Evolutionary conservation across 2,888 invertebrate species (phyloP), one percentile per base, ranked within the genome.

Genomic region (Limnephilus marmoratus): DNA sequence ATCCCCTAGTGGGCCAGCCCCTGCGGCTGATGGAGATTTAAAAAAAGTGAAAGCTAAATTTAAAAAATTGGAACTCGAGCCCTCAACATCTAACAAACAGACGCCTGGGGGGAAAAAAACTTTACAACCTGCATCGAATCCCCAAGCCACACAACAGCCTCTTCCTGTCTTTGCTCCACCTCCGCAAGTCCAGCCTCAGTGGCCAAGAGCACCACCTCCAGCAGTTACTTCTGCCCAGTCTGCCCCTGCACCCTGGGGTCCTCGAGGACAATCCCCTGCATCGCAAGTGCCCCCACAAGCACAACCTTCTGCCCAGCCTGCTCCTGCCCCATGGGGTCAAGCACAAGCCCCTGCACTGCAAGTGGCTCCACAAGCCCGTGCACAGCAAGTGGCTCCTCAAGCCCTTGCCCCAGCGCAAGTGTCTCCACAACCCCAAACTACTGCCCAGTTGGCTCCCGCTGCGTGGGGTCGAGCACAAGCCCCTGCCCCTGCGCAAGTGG

Each of bases 251-350:
- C 83, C 24, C 9, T 45, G 24, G 87, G 34, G 45, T 68, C 68
- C 68, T 24, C 80, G 37, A 18, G 80, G 13, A 18, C n/a, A 18
- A 45, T 5, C 85, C n/a, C 13, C 68, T 31, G 29, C 68, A 9
- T 41, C 9, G 9, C 31, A 31, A 83, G n/a, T 29, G 80, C 1
- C 88, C 80, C 15, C 80, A 31, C 31, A 45, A 41, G 31, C 49
- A 82, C 87, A 90, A 11, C 37, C 37, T 41, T 9, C 41, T 41
- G 41, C 41, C 41, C 41, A 41, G 41, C 41, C 41, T 41, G 18
- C 89, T 81, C 86, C 92, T 49, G 92, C 91, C 81, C 90, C 37
- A 91, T 92, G 89, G n/a, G 88, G 53, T 81, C 81, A 31, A 13
- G 85, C 49, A 3, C 92, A 88, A 45, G 82, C 18, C 24, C 80